A percentile compares a stretch with the other conserved stretches of the same genome.
Evolutionary conservation across 2,797 vertebrate genomes (phyloP).

Genomic region (Cirrhinus molitorella): DNA sequence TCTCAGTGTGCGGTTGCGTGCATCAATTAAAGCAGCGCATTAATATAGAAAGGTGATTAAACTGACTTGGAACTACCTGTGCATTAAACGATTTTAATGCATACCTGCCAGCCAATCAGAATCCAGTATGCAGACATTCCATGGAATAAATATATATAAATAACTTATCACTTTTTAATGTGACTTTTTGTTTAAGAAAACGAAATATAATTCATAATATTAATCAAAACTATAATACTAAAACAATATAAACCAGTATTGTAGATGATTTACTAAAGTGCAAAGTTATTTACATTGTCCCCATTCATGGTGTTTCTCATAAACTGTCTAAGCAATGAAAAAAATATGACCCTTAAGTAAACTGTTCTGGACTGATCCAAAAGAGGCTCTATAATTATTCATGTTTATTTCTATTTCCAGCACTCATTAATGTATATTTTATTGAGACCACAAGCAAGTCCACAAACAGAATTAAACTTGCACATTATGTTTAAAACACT

Average conservation of each 20-base stretch:
- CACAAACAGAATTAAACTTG: slow-evolving; percentile 3
- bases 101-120: no score
- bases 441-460: slow-evolving; percentile 65
- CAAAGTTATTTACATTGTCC: neutral
- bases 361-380: slow-evolving; percentile 60
- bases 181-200: neutral
- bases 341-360: neutral
- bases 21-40: no score
- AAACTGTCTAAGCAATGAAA: neutral
- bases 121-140: no score
- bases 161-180: neutral
- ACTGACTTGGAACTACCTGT: no score
- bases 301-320: neutral
- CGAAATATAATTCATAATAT: no score
- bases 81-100: no score
- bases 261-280: neutral
- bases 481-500: slow-evolving; percentile 6
- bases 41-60: no score
- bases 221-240: no score
- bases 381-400: slow-evolving; percentile 75
- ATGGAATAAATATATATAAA: no score
- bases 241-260: neutral
- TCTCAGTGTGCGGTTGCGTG: no score
- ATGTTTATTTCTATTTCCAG: slow-evolving; percentile 75
- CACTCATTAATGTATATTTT: slow-evolving; percentile 67